These are phyloP conservation scores for Neria commutata DNA, from an alignment of 2,888 invertebrate species.

Conservation along the genomic window DNA sequence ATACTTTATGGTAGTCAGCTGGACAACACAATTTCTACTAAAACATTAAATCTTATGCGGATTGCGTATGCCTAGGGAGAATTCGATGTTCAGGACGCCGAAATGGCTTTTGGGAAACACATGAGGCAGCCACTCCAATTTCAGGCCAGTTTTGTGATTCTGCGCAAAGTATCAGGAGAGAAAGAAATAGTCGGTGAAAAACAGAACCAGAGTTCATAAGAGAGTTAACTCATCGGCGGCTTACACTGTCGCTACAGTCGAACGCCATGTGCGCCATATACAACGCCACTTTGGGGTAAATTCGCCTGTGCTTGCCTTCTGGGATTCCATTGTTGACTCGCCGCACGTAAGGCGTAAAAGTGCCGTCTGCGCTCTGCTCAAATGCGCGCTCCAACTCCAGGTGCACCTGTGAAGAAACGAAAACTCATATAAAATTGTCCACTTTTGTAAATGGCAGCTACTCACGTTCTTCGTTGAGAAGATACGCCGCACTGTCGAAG, in stretches of 20 bases:
- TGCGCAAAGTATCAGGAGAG: conserved; percentile 31
- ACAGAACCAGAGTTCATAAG: not conserved
- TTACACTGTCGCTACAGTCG: conserved; percentile 34
- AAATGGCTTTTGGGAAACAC: conserved; percentile 72
- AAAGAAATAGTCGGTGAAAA: conserved; percentile 7
- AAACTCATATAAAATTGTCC: not conserved
- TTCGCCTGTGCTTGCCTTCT: conserved; percentile 39
- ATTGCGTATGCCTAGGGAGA: not conserved
- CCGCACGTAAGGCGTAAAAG: conserved; percentile 43
- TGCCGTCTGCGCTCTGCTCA: conserved; percentile 39
- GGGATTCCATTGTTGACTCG: conserved; percentile 7
- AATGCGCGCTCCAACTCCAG: conserved; percentile 45
- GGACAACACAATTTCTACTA: not conserved
- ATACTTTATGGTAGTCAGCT: no score
- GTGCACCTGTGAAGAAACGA: conserved; percentile 26
- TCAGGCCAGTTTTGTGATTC: conserved; percentile 68
- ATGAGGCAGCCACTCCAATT: conserved; percentile 80
- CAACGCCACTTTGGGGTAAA: conserved; percentile 45
- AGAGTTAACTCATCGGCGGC: conserved; percentile 6
- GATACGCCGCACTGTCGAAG: conserved; percentile 74
- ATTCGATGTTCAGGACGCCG: conserved; percentile 64
- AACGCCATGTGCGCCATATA: conserved; percentile 50
- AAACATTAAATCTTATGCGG: not conserved
- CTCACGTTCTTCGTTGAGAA: conserved; percentile 66
- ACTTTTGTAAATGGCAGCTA: not conserved